Conservation (phyloP, 2,888 invertebrate genomes). For the Orthosia gothica region DNA sequence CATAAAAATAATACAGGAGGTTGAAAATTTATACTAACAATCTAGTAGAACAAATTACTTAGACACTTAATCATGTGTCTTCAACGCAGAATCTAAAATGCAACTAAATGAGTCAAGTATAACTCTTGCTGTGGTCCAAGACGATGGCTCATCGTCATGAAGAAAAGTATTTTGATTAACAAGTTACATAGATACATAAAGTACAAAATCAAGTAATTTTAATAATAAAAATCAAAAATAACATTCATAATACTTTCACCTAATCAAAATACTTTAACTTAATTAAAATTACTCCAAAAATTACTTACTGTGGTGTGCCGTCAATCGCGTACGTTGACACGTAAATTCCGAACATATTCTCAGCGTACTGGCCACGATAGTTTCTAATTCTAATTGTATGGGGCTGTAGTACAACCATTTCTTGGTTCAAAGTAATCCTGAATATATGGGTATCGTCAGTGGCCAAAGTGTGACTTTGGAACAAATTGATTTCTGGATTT, state of each 20-base stretch:
- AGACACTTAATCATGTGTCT: not conserved
- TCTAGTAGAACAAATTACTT: not conserved
- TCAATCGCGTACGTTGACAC: constrained; percentile 88
- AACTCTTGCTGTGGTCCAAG: no score
- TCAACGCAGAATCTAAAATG: not conserved
- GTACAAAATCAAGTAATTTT: not conserved
- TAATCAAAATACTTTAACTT: constrained; percentile 11
- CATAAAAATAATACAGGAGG: no score
- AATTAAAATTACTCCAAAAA: constrained; percentile 29
- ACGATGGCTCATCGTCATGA: no score
- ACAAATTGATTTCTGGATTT: constrained; percentile 66
- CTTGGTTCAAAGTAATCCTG: constrained; percentile 82
- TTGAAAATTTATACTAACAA: no score
- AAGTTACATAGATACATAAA: not conserved
- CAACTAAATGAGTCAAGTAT: not conserved
- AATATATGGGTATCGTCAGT: constrained; percentile 88
- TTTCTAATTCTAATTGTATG: constrained; percentile 89
- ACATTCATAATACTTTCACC: constrained; percentile 15
- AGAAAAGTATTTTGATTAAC: not conserved
- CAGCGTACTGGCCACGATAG: constrained; percentile 91
- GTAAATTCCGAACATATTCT: constrained; percentile 93
- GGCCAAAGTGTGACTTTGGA: constrained; percentile 65
- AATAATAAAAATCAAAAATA: not conserved
- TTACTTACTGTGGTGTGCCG: constrained; percentile 79
- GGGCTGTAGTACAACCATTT: constrained; percentile 77